Percentiles rank a stretch among this genome's conserved stretches.
These are phyloP conservation scores for Sminthurinus aureus DNA, from an alignment of 2,888 invertebrate genomes.

Conservation along the genomic window DNA sequence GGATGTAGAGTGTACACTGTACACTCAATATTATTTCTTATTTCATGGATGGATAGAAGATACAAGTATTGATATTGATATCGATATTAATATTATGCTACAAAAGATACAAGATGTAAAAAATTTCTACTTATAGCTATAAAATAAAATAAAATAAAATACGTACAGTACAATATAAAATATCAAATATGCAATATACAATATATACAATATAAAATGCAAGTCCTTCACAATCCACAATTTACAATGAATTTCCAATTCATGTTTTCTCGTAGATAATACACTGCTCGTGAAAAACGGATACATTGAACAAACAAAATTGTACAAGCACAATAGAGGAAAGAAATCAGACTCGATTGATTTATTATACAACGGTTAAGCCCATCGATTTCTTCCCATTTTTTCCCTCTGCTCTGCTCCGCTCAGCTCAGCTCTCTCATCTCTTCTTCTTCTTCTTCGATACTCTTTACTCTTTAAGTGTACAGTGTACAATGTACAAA, in stretches of 20 bases:
- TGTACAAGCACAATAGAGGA: conserved; percentile 4
- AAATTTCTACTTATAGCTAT: too few species aligned
- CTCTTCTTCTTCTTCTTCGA: background rate
- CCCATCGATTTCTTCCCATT: conserved; percentile 42
- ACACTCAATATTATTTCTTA: background rate
- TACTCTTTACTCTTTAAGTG: too few species aligned
- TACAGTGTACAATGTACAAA: too few species aligned
- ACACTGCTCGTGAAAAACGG: conserved; percentile 20
- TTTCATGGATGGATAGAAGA: too few species aligned
- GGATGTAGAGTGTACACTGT: background rate
- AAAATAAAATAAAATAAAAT: too few species aligned
- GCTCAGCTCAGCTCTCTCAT: background rate
- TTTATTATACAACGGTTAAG: conserved; percentile 43
- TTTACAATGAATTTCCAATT: conserved; percentile 25
- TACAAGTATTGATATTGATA: background rate
- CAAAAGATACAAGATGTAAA: background rate
- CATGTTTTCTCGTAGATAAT: conserved; percentile 11
- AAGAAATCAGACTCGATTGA: conserved; percentile 47
- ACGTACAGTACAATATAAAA: background rate
- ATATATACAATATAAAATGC: too few species aligned
- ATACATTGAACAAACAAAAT: conserved; percentile 20
- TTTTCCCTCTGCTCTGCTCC: background rate
- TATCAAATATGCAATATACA: too few species aligned
- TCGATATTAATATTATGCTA: background rate
- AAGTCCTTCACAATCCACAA: background rate